Evolutionary conservation across 1,140 invertebrate genomes (phyloP), one percentile per base, ranked within the genome.

Genomic region (Linepithema humile): DNA sequence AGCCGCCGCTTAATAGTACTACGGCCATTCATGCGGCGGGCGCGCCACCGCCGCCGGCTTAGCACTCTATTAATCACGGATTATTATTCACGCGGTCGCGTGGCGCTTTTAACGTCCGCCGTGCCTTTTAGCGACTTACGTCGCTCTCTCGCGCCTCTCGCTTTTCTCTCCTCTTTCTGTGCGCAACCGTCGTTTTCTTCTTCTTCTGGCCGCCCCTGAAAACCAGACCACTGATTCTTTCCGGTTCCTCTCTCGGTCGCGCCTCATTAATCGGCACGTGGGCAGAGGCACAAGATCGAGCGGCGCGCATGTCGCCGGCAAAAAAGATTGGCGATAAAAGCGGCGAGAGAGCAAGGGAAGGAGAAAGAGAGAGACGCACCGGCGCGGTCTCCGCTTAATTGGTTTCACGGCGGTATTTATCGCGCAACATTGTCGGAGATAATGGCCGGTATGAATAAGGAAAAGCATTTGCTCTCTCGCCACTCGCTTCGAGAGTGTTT

Each of bases 61-160:
- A 91, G 89, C 90, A 90, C 90, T 92, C 91, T 92, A 93, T 93
- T 93, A 93, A 93, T 92, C 92, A 93, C 85, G 89, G 92, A 93
- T 93, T 93, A 93, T 93, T 93, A 92, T 93, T 93, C 91, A 93
- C 92, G 90, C 89, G 84, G 80, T 83, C 82, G 88, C 85, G 89
- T 83, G 88, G 82, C 83, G 91, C 92, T 91, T 91, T 93, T 92
- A 91, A 84, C 91, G 84, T 38, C 74, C 86, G 83, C 20, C 32
- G 86, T 87, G 38, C 12, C 75, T 55, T 53, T 80, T 80, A 57
- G 75, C 26, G 88, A 90, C 89, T 90, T 91, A 91, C 85, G 89
- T 91, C 87, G 85, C 65, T 86, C 78, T 80, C 55, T 12, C 60
- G 40, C 20, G 60, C 38, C n/a, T 26, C 38, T 65, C 80, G 73